A percentile compares a stretch with the other conserved stretches of the same genome.
Conservation (phyloP, 2,797 vertebrate genomes). For the Trichosurus vulpecula region DNA sequence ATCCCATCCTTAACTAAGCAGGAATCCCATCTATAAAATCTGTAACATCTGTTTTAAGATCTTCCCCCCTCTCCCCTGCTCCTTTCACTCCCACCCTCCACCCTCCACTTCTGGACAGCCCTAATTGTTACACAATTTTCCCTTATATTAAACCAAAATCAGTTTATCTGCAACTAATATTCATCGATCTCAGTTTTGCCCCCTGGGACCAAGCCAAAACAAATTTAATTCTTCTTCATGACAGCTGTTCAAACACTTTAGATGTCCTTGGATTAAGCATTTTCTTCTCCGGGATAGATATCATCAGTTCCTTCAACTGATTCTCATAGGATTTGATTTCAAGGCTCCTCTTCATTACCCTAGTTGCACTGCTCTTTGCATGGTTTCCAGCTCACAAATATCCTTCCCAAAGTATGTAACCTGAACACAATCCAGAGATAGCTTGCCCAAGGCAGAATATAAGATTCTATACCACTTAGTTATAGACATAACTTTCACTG, state of each 20-base stretch:
- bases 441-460: neutral
- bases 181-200: neutral
- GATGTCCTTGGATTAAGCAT: neutral
- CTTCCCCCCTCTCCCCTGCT: fast-evolving
- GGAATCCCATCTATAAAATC: neutral
- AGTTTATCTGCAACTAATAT: neutral
- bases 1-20: neutral
- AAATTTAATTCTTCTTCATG: neutral
- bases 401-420: neutral
- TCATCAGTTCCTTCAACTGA: neutral
- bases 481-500: neutral
- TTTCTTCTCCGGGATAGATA: neutral
- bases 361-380: neutral
- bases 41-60: neutral
- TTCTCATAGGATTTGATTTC: neutral
- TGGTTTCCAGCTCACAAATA: neutral
- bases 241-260: neutral
- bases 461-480: neutral
- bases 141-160: neutral
- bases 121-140: neutral
- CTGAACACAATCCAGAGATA: neutral
- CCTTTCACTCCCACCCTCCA: neutral
- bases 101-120: neutral
- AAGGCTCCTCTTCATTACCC: neutral
- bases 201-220: neutral